Evolutionary conservation across 2,888 invertebrate species (phyloP), one percentile per base, ranked within the genome.

Genomic region (Trissoscelio sp.): DNA sequence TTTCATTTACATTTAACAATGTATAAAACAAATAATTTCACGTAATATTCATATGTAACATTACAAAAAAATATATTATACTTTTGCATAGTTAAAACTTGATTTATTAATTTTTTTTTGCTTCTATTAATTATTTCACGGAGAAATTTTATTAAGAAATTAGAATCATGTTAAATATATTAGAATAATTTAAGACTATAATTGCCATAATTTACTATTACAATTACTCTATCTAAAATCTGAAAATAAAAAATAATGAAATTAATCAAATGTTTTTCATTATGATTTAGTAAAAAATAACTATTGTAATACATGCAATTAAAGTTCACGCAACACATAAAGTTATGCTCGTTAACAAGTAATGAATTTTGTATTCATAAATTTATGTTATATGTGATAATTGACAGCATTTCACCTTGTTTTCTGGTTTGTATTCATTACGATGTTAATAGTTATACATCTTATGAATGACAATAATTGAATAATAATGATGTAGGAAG

Each of bases 401-500:
- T 28, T 69, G 39, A 69, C 12, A 69, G 34, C 64, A 64, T 74
- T 74, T 74, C 73, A 64, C 64, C 64, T 64, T 64, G 55, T 74
- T 74, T 28, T 34, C 57, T 64, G 37, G 57, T 66, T 66, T 58
- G 16, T 58, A 58, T 64, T 57, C 66, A 48, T 46, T 37, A 64
- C 9, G 4, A 46, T 64, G 24, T 28, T 39, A 42, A 58, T 75
- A 42, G 64, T 57, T 57, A 75, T 58, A 75, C 48, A 48, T 11
- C 24, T 44, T 12, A 60, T 51, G 60, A 48, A 11, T 60, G 53
- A 66, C 24, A 42, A 72, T 31, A 39, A 20, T 39, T 51, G 53
- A 58, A 75, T 75, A 67, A 60, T 39, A 58, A 75, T 60, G 39
- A 75, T 60, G 12, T 51, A 75, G 75, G 75, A 75, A 75, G 67